Evolutionary conservation across 2,888 invertebrate genomes (phyloP).

Genomic region (Notocelia uddmanniana): DNA sequence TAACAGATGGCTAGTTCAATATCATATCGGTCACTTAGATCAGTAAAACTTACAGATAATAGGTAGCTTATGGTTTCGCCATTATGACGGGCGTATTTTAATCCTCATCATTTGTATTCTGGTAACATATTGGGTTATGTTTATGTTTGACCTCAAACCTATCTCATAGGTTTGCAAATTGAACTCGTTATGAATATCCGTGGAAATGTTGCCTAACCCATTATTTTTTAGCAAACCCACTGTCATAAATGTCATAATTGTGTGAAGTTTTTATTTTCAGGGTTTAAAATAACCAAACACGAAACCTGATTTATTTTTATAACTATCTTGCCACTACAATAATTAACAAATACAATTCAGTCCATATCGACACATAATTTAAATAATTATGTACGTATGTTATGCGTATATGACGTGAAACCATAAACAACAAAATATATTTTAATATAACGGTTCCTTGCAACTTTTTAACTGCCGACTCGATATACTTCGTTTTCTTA

Average conservation of each 20-base stretch:
- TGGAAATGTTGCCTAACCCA: not conserved
- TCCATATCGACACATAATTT: constrained; percentile 33
- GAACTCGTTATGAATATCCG: not conserved
- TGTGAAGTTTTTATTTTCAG: constrained; percentile 16
- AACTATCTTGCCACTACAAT: constrained; percentile 40
- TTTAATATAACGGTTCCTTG: constrained; percentile 41
- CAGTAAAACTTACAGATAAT: constrained; percentile 5
- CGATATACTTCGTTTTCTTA: constrained; percentile 12
- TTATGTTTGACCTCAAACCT: not conserved
- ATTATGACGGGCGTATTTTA: constrained; percentile 8
- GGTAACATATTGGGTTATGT: not conserved
- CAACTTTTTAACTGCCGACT: constrained; percentile 35
- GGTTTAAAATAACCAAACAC: constrained; percentile 2
- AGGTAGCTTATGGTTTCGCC: not conserved
- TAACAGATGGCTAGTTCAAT: constrained; percentile 2
- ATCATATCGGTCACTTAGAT: not conserved
- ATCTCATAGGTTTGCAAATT: not conserved
- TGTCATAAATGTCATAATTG: constrained; percentile 22
- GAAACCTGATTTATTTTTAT: constrained; percentile 20
- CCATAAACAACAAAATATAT: constrained; percentile 39
- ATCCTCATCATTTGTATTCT: not conserved
- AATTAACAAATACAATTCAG: constrained; percentile 35
- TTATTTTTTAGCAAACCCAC: constrained; percentile 6
- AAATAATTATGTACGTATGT: constrained; percentile 34
- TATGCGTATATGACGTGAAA: constrained; percentile 38